phyloP scores from a whole-genome alignment of 2,797 vertebrate species.

The Microctenopoma stevenorrisi region DNA sequence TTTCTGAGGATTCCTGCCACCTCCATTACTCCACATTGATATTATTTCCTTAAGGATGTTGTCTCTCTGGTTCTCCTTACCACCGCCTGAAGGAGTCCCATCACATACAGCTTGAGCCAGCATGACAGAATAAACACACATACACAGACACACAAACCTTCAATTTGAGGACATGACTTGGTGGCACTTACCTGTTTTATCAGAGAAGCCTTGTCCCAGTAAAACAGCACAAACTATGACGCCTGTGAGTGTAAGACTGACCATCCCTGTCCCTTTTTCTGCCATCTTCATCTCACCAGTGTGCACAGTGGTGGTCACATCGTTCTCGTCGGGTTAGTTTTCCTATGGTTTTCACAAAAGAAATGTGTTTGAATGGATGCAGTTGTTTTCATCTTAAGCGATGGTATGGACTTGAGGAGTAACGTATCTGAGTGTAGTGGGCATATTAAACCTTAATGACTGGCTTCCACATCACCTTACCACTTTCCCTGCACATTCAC shows the following conservation, averaged over 20 bases:
- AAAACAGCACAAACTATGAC: conserved; percentile 74
- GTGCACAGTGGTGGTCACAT: conserved; percentile 59
- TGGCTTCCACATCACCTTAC: conserved; percentile 67
- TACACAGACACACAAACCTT: conserved; percentile 5
- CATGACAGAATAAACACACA: background rate
- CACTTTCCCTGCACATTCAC: conserved; percentile 61
- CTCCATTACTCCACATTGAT: conserved; percentile 78
- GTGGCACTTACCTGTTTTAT: conserved; percentile 74
- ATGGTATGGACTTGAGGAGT: conserved; percentile 58
- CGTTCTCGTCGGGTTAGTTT: conserved; percentile 29
- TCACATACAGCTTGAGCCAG: conserved; percentile 6
- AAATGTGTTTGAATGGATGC: conserved; percentile 19
- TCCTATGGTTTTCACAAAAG: conserved; percentile 38
- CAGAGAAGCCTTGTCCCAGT: conserved; percentile 64
- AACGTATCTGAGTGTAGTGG: conserved; percentile 71
- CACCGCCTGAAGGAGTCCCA: conserved; percentile 54
- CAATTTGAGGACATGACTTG: background rate
- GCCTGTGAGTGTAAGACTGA: conserved; percentile 58
- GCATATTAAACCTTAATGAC: conserved; percentile 84
- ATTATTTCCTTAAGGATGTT: conserved; percentile 78
- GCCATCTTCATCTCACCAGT: conserved; percentile 70
- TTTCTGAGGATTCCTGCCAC: conserved; percentile 53
- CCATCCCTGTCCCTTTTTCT: conserved; percentile 71
- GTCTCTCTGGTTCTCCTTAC: conserved; percentile 68
- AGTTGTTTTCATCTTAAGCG: conserved; percentile 13